Conservation (phyloP, 2,113 vertebrate species). For the Chloroceryle aenea region DNA sequence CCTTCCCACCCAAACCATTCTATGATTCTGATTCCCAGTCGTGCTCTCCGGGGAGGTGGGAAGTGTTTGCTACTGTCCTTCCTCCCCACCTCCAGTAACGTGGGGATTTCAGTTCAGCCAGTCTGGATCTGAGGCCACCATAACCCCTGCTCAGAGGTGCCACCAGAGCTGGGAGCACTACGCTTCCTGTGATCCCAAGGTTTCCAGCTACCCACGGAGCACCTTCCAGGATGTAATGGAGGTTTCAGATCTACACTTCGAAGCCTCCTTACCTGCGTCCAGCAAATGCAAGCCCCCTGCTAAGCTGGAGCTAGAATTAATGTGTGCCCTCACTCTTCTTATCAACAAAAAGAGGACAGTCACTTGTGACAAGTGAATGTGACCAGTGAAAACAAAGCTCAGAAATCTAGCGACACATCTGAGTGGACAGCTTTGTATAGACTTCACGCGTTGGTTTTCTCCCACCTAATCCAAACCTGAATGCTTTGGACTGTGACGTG, state of each 20-base stretch:
- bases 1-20: background rate
- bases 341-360: background rate
- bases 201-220: background rate
- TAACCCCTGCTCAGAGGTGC: background rate
- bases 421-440: background rate
- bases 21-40: background rate
- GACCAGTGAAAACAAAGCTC: background rate
- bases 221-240: background rate
- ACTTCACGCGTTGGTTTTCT: background rate
- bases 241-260: background rate
- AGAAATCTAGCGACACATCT: background rate
- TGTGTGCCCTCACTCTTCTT: background rate
- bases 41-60: background rate
- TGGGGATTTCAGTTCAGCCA: background rate
- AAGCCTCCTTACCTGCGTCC: background rate
- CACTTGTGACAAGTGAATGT: conserved; percentile 3
- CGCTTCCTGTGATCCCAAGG: fast-evolving
- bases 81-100: background rate
- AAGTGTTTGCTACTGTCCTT: background rate
- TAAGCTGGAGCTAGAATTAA: background rate
- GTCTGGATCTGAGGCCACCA: background rate
- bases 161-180: background rate
- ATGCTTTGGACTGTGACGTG: background rate
- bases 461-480: background rate
- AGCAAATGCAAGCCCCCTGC: background rate